These are phyloP conservation scores for Theodoxus fluviatilis DNA, from an alignment of 2,888 invertebrate genomes.

Conservation along the genomic window DNA sequence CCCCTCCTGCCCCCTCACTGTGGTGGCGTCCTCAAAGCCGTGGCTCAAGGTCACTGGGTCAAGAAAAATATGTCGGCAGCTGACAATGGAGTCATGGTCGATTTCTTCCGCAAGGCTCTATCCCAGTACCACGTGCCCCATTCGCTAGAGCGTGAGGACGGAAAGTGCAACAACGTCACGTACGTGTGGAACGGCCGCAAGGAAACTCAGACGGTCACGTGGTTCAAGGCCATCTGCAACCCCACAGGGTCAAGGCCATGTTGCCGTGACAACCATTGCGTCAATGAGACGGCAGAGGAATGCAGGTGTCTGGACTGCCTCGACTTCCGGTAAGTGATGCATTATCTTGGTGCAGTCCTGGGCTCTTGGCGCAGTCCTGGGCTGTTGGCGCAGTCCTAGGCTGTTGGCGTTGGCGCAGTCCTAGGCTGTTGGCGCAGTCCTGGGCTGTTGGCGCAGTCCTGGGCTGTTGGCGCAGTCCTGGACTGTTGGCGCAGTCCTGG, in stretches of 20 bases:
- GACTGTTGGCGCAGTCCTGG: no score
- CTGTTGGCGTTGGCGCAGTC: no score
- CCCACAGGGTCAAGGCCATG: constrained; percentile 31
- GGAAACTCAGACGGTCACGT: constrained; percentile 8
- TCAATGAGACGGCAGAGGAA: constrained; percentile 20
- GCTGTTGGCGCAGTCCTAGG: no score
- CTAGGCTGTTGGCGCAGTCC: no score
- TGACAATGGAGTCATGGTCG: background rate
- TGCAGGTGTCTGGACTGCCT: constrained; percentile 31
- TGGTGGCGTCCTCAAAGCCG: background rate
- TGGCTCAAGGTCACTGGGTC: constrained; percentile 22
- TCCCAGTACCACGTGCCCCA: background rate
- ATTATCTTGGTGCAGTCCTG: no score
- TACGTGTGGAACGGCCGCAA: constrained; percentile 3
- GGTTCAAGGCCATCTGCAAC: constrained; percentile 34
- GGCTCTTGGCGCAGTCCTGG: no score
- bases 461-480: no score
- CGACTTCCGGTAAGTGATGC: constrained; percentile 29
- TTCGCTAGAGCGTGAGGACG: background rate
- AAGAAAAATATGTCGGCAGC: constrained; percentile 4
- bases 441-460: no score
- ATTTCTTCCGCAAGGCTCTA: constrained; percentile 20
- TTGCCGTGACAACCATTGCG: constrained; percentile 33
- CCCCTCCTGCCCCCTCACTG: background rate
- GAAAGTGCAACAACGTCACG: constrained; percentile 23